Conservation (phyloP, 2,113 vertebrate species). For the Coracopsis vasa region DNA sequence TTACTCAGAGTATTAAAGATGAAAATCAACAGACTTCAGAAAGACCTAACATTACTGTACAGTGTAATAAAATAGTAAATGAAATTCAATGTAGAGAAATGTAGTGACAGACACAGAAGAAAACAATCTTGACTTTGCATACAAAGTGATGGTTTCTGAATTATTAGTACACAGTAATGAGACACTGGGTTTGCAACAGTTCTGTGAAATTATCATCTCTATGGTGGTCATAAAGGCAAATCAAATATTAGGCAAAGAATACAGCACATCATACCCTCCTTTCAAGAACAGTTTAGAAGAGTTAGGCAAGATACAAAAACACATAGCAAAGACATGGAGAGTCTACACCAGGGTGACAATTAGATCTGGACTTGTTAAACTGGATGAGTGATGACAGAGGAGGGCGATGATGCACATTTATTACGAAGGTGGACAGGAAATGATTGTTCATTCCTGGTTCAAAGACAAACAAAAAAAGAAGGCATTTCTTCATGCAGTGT, state of each 20-base stretch:
- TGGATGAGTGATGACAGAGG: not conserved
- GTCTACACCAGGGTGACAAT: not conserved
- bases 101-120: not conserved
- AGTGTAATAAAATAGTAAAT: not conserved
- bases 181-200: not conserved
- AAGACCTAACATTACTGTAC: not conserved
- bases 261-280: not conserved
- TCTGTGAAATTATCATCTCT: not conserved
- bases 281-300: not conserved
- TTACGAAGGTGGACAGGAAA: conserved; percentile 11
- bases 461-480: not conserved
- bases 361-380: not conserved
- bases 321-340: not conserved
- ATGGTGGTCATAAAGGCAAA: not conserved
- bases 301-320: not conserved
- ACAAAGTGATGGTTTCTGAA: not conserved
- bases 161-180: not conserved
- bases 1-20: not conserved
- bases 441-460: not conserved
- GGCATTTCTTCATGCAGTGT: not conserved
- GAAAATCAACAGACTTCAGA: not conserved
- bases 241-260: not conserved
- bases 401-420: not conserved
- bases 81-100: not conserved
- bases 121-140: not conserved